Percentiles rank a stretch among this genome's conserved stretches.
phyloP scores from a whole-genome alignment of 2,888 invertebrate species.

The Tachina lurida region DNA sequence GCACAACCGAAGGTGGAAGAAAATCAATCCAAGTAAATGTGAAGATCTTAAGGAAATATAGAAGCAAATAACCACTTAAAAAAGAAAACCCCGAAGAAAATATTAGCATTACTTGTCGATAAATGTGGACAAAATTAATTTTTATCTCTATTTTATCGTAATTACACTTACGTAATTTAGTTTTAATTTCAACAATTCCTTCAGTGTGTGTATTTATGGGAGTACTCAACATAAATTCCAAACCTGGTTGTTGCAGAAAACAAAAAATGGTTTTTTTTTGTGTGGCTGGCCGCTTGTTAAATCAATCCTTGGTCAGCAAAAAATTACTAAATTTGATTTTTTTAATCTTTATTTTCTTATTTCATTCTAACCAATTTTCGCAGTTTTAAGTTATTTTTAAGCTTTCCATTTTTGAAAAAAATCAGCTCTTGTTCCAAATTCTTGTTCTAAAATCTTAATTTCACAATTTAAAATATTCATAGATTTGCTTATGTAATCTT shows the following conservation, averaged over 20 bases:
- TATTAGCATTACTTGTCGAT: slow-evolving; percentile 36
- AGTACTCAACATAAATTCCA: slow-evolving; percentile 23
- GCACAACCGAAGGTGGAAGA: slow-evolving; percentile 50
- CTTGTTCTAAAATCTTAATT: not conserved
- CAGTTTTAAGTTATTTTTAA: slow-evolving; percentile 24
- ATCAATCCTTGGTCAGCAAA: not conserved
- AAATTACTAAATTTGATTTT: not conserved
- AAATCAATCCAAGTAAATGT: slow-evolving; percentile 61
- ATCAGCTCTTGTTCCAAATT: not conserved
- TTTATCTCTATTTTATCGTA: slow-evolving; percentile 54
- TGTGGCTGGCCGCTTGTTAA: not conserved
- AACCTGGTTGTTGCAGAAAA: slow-evolving; percentile 10
- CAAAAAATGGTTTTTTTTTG: slow-evolving; percentile 3
- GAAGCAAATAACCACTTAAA: slow-evolving; percentile 10
- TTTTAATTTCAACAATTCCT: slow-evolving; percentile 36
- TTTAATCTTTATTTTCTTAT: slow-evolving; percentile 15
- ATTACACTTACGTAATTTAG: slow-evolving; percentile 55
- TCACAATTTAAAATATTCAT: not conserved
- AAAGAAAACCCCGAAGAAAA: slow-evolving; percentile 38
- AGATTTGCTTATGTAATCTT: slow-evolving; percentile 23
- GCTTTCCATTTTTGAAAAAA: not conserved
- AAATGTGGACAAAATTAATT: slow-evolving; percentile 33
- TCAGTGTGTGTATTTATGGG: slow-evolving; percentile 1
- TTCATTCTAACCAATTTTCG: not conserved
- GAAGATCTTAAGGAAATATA: not conserved